A percentile compares a stretch with the other conserved stretches of the same genome.
phyloP scores from a whole-genome alignment of 1,140 invertebrate genomes.

The Ostrea edulis region DNA sequence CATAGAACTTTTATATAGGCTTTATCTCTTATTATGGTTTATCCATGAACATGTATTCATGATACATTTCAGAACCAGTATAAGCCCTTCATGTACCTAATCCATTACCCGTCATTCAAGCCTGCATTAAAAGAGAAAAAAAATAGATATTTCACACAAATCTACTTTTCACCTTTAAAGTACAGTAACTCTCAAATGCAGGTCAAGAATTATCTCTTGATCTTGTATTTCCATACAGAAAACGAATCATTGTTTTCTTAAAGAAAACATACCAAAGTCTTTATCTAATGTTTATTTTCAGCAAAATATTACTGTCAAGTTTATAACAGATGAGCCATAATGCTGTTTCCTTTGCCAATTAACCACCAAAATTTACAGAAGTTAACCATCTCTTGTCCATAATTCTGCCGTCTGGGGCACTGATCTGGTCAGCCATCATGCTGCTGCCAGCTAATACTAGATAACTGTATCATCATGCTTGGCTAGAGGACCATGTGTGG shows the following conservation, averaged over 20 bases:
- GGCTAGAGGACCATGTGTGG: background rate
- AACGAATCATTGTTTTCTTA: background rate
- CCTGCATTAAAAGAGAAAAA: slow-evolving; percentile 33
- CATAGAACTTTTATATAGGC: background rate
- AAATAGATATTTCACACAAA: background rate
- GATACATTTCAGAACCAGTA: background rate
- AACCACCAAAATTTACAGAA: background rate
- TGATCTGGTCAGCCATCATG: background rate
- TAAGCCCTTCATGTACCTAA: background rate
- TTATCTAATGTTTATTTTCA: background rate
- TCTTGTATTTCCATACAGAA: slow-evolving; percentile 14
- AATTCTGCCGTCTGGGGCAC: background rate
- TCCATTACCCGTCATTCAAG: slow-evolving; percentile 34
- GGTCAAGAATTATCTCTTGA: background rate
- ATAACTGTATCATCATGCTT: background rate
- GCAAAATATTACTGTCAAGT: background rate
- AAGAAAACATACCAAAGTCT: background rate
- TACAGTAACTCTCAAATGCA: slow-evolving; percentile 14
- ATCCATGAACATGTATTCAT: background rate
- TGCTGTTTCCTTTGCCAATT: background rate
- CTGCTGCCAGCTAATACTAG: slow-evolving; percentile 1
- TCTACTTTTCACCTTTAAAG: background rate
- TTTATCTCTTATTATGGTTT: background rate
- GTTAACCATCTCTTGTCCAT: background rate
- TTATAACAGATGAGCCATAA: background rate